These are phyloP conservation scores for Ptychochromis oligacanthus DNA, from an alignment of 2,113 vertebrate species.

Conservation along the genomic window DNA sequence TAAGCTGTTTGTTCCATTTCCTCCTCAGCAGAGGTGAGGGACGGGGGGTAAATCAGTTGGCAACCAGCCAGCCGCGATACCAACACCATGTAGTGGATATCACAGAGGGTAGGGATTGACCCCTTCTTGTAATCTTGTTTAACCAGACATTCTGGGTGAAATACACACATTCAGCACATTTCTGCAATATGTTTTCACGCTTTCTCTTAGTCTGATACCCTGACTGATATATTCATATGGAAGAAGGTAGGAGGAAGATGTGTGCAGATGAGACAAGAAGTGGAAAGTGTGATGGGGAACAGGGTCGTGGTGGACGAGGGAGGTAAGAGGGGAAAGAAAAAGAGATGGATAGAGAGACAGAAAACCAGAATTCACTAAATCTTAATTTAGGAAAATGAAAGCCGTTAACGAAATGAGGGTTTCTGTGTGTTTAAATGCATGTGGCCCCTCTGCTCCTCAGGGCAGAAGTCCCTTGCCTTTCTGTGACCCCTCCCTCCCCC, in stretches of 20 bases:
- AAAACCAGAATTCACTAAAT: background rate
- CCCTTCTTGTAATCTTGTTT: slow-evolving; percentile 37
- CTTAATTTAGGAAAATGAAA: slow-evolving; percentile 64
- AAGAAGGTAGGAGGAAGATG: background rate
- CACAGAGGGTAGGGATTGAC: slow-evolving; percentile 19
- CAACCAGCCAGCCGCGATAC: slow-evolving; percentile 20
- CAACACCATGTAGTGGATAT: slow-evolving; percentile 13
- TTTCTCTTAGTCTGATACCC: background rate
- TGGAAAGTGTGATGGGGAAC: background rate
- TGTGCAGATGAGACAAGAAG: background rate
- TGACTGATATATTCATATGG: background rate
- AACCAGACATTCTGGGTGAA: slow-evolving; percentile 14
- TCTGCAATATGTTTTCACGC: background rate
- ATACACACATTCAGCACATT: background rate
- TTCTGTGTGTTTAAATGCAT: slow-evolving; percentile 9
- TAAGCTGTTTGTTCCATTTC: slow-evolving; percentile 54
- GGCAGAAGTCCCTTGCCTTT: slow-evolving; percentile 9
- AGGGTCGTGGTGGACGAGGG: background rate
- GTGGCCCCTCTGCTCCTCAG: slow-evolving; percentile 28
- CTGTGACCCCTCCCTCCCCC: background rate
- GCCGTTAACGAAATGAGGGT: slow-evolving; percentile 47
- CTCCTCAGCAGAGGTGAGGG: slow-evolving; percentile 42
- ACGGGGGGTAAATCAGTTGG: slow-evolving; percentile 54
- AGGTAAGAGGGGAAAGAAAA: background rate
- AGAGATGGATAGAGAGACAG: background rate